These are phyloP conservation scores for Dicrurus megarhynchus DNA, from an alignment of 2,113 vertebrate species.

Conservation along the genomic window DNA sequence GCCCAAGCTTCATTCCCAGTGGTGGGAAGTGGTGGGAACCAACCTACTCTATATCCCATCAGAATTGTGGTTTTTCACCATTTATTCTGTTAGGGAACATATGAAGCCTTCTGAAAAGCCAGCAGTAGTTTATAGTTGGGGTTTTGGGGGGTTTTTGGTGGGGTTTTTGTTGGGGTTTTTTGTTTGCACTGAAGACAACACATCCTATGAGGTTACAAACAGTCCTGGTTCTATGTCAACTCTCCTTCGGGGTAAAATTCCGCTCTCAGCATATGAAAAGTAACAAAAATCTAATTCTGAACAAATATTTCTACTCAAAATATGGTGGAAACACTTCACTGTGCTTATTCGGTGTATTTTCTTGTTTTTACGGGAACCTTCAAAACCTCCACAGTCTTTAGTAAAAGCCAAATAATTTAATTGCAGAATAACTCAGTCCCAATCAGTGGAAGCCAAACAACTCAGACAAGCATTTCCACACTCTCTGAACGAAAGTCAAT, in stretches of 20 bases:
- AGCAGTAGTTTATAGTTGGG: neutral
- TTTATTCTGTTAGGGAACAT: neutral
- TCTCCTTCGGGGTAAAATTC: neutral
- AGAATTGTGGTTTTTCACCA: neutral
- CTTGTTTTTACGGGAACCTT: neutral
- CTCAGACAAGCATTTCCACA: neutral
- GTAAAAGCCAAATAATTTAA: neutral
- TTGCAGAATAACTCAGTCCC: neutral
- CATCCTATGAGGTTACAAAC: neutral
- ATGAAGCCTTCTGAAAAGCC: neutral
- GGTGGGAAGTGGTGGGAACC: neutral
- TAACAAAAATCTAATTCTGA: neutral
- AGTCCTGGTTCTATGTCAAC: neutral
- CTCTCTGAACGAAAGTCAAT: neutral
- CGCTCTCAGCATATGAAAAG: neutral
- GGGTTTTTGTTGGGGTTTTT: neutral
- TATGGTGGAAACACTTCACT: rapidly evolving
- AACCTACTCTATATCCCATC: neutral
- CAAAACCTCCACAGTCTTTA: neutral
- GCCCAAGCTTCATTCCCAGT: neutral
- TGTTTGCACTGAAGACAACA: neutral
- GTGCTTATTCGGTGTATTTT: neutral
- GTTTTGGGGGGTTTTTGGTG: rapidly evolving
- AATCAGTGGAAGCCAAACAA: neutral
- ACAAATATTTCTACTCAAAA: neutral